A percentile compares a stretch with the other conserved stretches of the same genome.
Conservation (phyloP, 1,140 invertebrate genomes). For the Dysdera silvatica region DNA sequence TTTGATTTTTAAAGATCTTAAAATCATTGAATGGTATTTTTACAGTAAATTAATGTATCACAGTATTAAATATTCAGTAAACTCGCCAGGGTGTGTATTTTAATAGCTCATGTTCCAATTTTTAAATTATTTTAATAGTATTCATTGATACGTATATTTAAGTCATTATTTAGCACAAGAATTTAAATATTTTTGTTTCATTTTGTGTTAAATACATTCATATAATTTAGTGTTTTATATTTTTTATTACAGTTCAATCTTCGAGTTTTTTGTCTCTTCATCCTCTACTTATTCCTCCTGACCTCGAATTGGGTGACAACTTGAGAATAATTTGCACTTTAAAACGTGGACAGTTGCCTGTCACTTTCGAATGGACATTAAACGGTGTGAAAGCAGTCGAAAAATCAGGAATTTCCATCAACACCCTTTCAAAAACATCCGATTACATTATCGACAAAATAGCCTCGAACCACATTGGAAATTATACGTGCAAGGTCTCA, state of each 20-base stretch:
- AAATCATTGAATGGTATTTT: too few relatives aligned
- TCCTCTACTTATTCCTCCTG: conserved; percentile 3
- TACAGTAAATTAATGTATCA: too few relatives aligned
- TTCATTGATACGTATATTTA: too few relatives aligned
- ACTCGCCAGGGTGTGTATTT: too few relatives aligned
- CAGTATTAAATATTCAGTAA: too few relatives aligned
- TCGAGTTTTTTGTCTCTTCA: background rate
- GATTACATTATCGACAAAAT: conserved; percentile 9
- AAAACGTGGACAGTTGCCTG: conserved; percentile 1
- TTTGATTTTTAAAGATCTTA: too few relatives aligned
- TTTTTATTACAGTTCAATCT: background rate
- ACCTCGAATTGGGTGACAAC: conserved; percentile 8
- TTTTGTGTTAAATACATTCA: background rate
- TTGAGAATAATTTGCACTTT: background rate
- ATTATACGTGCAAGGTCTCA: conserved; percentile 37
- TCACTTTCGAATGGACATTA: conserved; percentile 2
- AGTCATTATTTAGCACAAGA: too few relatives aligned
- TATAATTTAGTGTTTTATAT: too few relatives aligned
- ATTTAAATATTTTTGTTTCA: too few relatives aligned
- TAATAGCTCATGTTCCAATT: too few relatives aligned
- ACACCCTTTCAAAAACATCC: background rate
- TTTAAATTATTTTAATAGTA: too few relatives aligned
- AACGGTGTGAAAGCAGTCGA: background rate
- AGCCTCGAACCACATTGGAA: conserved; percentile 33
- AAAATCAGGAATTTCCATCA: background rate